Evolutionary conservation across 2,888 invertebrate species (phyloP).

Genomic region (Liodrosophila aerea): DNA sequence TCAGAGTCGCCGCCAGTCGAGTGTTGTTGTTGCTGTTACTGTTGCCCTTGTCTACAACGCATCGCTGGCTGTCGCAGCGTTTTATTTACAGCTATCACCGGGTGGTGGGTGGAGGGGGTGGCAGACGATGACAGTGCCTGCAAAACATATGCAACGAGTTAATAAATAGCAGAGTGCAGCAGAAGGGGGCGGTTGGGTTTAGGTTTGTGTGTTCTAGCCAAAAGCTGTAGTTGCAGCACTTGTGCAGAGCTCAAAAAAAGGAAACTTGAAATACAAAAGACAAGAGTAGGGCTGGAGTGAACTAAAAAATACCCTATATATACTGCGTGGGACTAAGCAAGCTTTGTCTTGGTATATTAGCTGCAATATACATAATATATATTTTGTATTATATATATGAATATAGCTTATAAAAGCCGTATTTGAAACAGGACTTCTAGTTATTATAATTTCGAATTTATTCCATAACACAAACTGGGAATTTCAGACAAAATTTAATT

Average conservation of each 20-base stretch:
- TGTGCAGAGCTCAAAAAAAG: slow-evolving; percentile 26
- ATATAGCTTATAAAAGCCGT: too few relatives aligned
- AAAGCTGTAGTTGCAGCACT: slow-evolving; percentile 41
- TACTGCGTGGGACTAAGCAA: too few relatives aligned
- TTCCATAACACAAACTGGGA: too few relatives aligned
- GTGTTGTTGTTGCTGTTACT: slow-evolving; percentile 16
- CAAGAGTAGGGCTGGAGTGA: background rate
- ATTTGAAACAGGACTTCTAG: too few relatives aligned
- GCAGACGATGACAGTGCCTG: slow-evolving; percentile 52
- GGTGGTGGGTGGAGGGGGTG: slow-evolving; percentile 22
- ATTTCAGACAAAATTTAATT: too few relatives aligned
- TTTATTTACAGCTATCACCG: slow-evolving; percentile 59
- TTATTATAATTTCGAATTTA: too few relatives aligned
- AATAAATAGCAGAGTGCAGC: slow-evolving; percentile 62
- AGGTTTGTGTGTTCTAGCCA: slow-evolving; percentile 34
- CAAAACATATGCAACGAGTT: slow-evolving; percentile 76
- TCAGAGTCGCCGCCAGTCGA: slow-evolving; percentile 36
- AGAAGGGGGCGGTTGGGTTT: background rate
- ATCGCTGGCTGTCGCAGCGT: slow-evolving; percentile 48
- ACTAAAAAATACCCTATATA: background rate
- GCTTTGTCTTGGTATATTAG: too few relatives aligned
- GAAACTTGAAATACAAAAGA: slow-evolving; percentile 15
- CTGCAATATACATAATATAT: too few relatives aligned
- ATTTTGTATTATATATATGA: too few relatives aligned
- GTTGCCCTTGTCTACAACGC: slow-evolving; percentile 19